Conservation (phyloP, 1,140 invertebrate genomes). For the Bombus confusus region DNA sequence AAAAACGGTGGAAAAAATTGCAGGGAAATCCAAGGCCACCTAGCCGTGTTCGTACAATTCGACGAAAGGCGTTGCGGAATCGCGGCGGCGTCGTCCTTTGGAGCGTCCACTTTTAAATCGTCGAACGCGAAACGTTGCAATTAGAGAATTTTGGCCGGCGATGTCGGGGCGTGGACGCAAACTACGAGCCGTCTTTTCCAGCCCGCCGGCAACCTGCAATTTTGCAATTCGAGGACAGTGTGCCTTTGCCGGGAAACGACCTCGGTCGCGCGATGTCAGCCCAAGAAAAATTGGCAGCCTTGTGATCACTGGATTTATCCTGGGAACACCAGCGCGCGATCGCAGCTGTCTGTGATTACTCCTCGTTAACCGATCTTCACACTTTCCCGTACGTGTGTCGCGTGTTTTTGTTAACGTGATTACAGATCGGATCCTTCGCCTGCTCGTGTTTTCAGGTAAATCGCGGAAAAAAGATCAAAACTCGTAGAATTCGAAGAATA, state of each 20-base stretch:
- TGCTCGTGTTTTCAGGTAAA: too few species aligned
- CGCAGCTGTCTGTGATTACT: not conserved
- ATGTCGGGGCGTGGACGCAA: conserved; percentile 43
- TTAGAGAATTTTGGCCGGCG: conserved; percentile 44
- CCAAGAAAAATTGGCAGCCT: conserved; percentile 27
- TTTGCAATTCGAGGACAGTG: conserved; percentile 24
- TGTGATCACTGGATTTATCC: conserved; percentile 4
- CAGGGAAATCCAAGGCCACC: not conserved
- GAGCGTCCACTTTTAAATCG: conserved; percentile 52
- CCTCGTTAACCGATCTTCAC: not conserved
- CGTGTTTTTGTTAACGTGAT: not conserved
- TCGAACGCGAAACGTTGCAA: conserved; percentile 56
- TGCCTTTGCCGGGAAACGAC: not conserved
- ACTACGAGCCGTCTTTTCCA: conserved; percentile 20
- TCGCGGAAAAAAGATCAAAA: too few species aligned
- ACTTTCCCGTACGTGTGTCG: not conserved
- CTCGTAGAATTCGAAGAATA: too few species aligned
- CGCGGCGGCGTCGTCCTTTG: conserved; percentile 45
- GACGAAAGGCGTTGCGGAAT: conserved; percentile 39
- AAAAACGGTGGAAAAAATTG: not conserved
- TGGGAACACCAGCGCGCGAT: not conserved
- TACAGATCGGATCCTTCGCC: not conserved
- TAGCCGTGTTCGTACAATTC: too few species aligned
- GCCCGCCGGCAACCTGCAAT: conserved; percentile 8
- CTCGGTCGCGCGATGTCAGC: too few species aligned